Base-by-base conservation (phyloP, 2,113 vertebrate genomes). In the Leiothrix lutea region DNA sequence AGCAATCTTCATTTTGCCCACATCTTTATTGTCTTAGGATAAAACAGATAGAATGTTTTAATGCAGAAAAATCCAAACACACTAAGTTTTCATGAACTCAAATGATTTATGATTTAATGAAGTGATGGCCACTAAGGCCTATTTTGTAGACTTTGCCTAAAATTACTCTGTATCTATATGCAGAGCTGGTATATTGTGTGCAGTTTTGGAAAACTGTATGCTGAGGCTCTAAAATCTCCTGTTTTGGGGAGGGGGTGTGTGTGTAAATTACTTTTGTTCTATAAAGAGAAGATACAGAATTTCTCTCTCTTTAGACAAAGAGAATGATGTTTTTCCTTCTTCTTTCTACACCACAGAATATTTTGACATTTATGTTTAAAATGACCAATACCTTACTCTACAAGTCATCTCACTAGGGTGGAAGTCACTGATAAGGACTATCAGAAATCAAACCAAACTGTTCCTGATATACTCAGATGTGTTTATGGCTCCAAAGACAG, bases 361-460 rank as follows among this genome's bases (percentile, higher is more conserved):
- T 10, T 35, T 38, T 65, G 38, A 62, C 62, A 53, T 8, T 47
- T 75, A 8, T 1, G 20, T 70, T 94, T 75, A 33, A 14, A 86
- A 80, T 42, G 47, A 71, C 33, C 1, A 2, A 10, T 16, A 80
- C 13, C 45, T 65, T 44, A 70, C 47, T 74, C 22, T 56, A 72
- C 29, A 80, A 77, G 47, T 84, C 29, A 38, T 75, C 87, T 81
- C 48, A 56, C 35, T 62, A 21, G 26, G 18, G 21, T 62, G 13
- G 64, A 71, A 74, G 56, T 65, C 62, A 33, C 20, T 45, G 47
- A 50, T 25, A 28, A 90, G 22, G 24, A 64, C n/a, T 54, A 66
- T 80, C 29, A 88, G 74, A 80, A 91, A 85, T 31, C 29, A 38
- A 78, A 82, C 15, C 74, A 85, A 80, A 64, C 22, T 83, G 58